A percentile compares a stretch with the other conserved stretches of the same genome.
These are phyloP conservation scores for Noturus placidus DNA, from an alignment of 2,113 vertebrate species.

Conservation along the genomic window DNA sequence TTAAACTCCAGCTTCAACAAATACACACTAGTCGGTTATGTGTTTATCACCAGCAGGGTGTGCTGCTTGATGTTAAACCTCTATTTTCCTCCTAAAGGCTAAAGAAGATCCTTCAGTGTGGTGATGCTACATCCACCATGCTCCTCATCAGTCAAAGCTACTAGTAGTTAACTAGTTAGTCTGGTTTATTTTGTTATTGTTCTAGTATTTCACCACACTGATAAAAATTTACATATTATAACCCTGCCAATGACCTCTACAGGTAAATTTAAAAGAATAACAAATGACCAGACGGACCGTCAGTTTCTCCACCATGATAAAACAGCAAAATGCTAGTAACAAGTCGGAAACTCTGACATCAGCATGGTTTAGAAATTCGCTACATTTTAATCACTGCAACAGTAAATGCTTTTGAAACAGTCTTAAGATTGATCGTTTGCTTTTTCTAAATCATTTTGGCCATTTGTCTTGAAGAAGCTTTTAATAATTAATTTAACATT, in stretches of 20 bases:
- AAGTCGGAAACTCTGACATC: neutral
- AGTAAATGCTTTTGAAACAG: neutral
- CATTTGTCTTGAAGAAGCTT: no score
- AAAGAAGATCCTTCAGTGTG: neutral
- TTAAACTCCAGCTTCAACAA: neutral
- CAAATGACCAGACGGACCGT: neutral
- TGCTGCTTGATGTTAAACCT: slow-evolving; percentile 29
- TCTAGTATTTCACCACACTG: neutral
- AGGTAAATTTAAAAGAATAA: neutral
- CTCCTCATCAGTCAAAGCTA: neutral
- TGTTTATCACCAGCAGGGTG: slow-evolving; percentile 31
- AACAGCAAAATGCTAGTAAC: neutral
- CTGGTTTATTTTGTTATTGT: no score
- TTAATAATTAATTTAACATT: neutral
- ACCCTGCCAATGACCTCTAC: neutral
- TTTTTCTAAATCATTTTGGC: neutral
- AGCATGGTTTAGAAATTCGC: neutral
- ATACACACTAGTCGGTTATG: neutral
- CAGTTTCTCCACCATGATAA: neutral
- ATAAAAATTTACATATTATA: neutral
- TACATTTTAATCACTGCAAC: neutral
- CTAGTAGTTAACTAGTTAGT: neutral
- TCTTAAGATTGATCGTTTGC: neutral
- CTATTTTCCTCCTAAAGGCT: neutral
- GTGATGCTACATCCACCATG: neutral